A percentile compares a stretch with the other conserved stretches of the same genome.
phyloP scores from a whole-genome alignment of 2,113 vertebrate species.

The Alethe castanea region DNA sequence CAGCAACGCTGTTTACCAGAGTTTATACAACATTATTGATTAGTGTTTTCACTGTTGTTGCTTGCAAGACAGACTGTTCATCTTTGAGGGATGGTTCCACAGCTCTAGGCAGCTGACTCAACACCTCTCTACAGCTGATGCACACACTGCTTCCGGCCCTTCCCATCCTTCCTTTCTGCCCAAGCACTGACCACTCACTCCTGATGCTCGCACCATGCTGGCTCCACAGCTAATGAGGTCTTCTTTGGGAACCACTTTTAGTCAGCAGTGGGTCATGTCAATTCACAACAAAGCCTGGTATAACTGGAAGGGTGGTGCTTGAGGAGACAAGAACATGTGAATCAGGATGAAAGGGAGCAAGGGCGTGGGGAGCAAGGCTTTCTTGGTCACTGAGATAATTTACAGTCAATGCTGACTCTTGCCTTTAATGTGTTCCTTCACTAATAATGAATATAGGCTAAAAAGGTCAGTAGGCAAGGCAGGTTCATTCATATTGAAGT shows the following conservation, averaged over 20 bases:
- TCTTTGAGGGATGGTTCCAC: not conserved
- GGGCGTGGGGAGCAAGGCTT: not conserved
- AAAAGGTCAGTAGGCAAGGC: not conserved
- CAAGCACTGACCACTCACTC: not conserved
- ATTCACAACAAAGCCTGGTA: not conserved
- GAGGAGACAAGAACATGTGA: not conserved
- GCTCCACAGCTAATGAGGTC: not conserved
- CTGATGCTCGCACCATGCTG: not conserved
- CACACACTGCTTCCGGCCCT: not conserved
- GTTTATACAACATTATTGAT: not conserved
- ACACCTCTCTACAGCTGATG: not conserved
- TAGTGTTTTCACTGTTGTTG: not conserved
- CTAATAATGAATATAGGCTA: not conserved
- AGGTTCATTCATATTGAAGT: not conserved
- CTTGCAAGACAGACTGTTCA: not conserved
- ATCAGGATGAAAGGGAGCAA: not conserved
- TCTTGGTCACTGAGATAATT: not conserved
- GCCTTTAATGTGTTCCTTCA: not conserved
- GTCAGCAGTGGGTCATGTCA: not conserved
- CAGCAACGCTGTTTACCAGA: not conserved
- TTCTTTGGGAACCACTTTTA: not conserved
- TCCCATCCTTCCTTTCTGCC: not conserved
- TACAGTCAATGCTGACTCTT: not conserved
- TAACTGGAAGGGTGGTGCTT: not conserved
- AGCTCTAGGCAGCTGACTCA: not conserved